A percentile compares a stretch with the other conserved stretches of the same genome.
phyloP scores from a whole-genome alignment of 1,140 invertebrate species.

The Micrasema longulum region DNA sequence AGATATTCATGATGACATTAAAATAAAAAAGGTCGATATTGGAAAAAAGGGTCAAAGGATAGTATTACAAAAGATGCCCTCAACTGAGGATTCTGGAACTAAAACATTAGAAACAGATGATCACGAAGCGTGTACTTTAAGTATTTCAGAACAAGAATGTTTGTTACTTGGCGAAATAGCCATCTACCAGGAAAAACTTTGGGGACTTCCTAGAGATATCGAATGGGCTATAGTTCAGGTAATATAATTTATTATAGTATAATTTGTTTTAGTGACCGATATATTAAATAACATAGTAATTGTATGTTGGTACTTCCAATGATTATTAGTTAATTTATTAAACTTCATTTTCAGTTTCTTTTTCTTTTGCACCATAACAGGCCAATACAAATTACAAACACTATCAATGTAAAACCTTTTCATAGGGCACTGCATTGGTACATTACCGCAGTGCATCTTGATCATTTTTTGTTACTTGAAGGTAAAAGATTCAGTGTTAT shows the following conservation, averaged over 20 bases:
- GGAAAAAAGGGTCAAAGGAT: conserved; percentile 73
- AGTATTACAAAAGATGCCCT: conserved; percentile 55
- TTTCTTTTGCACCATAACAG: too few species aligned
- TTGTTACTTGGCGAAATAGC: conserved; percentile 70
- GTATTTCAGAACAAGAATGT: conserved; percentile 67
- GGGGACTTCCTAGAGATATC: conserved; percentile 78
- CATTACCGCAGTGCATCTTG: too few species aligned
- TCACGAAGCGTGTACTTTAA: conserved; percentile 62
- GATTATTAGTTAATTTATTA: too few species aligned
- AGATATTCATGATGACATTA: conserved; percentile 63
- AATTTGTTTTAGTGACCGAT: too few species aligned
- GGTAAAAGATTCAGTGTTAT: too few species aligned
- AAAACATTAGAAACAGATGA: conserved; percentile 58
- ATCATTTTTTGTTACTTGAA: too few species aligned
- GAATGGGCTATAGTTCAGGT: conserved; percentile 78
- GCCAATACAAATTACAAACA: too few species aligned
- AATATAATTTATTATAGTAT: conserved; percentile 31
- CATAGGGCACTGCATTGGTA: too few species aligned
- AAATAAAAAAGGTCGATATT: conserved; percentile 63
- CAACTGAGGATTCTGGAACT: conserved; percentile 56
- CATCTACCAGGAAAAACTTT: conserved; percentile 72
- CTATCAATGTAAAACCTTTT: too few species aligned
- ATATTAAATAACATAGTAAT: too few species aligned
- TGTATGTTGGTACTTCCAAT: too few species aligned
- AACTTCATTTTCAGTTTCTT: too few species aligned